Conservation (phyloP, 2,888 invertebrate genomes). For the Anthrax anthrax region DNA sequence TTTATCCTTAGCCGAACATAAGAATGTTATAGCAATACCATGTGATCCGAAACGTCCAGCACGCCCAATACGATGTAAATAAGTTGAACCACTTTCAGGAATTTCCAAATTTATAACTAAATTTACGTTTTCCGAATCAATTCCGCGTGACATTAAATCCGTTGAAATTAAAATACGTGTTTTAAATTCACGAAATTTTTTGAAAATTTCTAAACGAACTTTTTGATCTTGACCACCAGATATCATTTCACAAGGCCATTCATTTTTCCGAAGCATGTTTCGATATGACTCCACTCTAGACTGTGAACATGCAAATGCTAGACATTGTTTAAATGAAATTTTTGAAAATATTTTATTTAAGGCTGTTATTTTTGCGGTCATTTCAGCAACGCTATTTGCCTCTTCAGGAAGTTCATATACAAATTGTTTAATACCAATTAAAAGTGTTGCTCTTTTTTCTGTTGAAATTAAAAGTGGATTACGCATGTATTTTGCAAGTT, state of each 20-base stretch:
- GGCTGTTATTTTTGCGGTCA: constrained; percentile 49
- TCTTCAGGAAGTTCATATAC: constrained; percentile 46
- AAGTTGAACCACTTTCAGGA: constrained; percentile 64
- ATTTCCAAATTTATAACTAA: constrained; percentile 85
- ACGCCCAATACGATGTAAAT: constrained; percentile 88
- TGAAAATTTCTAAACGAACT: constrained; percentile 59
- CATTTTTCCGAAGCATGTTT: constrained; percentile 50
- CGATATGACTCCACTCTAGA: constrained; percentile 66
- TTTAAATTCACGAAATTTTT: constrained; percentile 61
- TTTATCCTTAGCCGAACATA: constrained; percentile 50
- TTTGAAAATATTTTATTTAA: constrained; percentile 52
- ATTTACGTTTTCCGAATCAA: constrained; percentile 88
- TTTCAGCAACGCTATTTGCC: constrained; percentile 49
- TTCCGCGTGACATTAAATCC: constrained; percentile 81
- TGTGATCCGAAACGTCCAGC: constrained; percentile 86
- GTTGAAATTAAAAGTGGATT: constrained; percentile 64
- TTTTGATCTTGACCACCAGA: constrained; percentile 67
- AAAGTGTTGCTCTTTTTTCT: constrained; percentile 48
- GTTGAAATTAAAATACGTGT: constrained; percentile 81
- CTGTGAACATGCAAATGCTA: constrained; percentile 84
- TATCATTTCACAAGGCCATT: constrained; percentile 67
- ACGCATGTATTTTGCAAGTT: constrained; percentile 61
- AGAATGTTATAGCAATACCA: constrained; percentile 64
- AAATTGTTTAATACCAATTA: constrained; percentile 74
- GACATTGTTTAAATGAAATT: constrained; percentile 72